Evolutionary conservation across 2,113 vertebrate genomes (phyloP), one percentile per base, ranked within the genome.

Genomic region (Phodopus roborovskii): DNA sequence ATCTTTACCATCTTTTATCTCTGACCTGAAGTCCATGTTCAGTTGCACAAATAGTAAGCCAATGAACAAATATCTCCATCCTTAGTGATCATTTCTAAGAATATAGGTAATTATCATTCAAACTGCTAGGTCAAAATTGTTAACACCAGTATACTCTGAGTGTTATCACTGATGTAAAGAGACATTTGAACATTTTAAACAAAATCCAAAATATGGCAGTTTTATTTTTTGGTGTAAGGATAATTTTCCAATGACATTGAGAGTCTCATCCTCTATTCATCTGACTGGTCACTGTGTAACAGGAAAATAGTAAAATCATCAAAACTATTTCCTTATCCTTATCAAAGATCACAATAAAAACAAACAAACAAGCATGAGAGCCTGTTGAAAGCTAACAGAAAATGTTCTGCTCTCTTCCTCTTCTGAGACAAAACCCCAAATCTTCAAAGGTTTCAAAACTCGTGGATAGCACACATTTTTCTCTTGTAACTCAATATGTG

Each of bases 1-100:
- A 24, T 3, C 1, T 26, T 83, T 10, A 45, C 1, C 13, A 26
- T 50, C 3, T 7, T 42, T 24, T 50, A 30, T 1, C 2, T 58
- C 33, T 79, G 39, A 19, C 42, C 2, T 28, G 3, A 22, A 50
- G 10, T 26, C 24, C 3, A 11, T 13, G 7, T 50, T 48, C 48
- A n/a, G n/a, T 33, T 24, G 19, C 33, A 12, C n/a, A 33, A 86
- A 58, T 15, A 0, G 12, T 36, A 71, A 89, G 73, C 24, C 48
- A 83, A 45, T 33, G 26, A n/a, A 82, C 7, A n/a, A 74, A 36
- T 77, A 5, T 7, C 17, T 88, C 64, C 66, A 16, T 48, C 8
- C 28, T 10, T 33, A 78, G 4, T 39, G 50, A 68, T 11, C 28
- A 36, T 30, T 15, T 64, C 22, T 56, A 73, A 24, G 74, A 42